Evolutionary conservation across 37 sponge, comb jelly and placozoan species (phyloP), one percentile per base, ranked within the genome.

Genomic region (Beroe ovata): DNA sequence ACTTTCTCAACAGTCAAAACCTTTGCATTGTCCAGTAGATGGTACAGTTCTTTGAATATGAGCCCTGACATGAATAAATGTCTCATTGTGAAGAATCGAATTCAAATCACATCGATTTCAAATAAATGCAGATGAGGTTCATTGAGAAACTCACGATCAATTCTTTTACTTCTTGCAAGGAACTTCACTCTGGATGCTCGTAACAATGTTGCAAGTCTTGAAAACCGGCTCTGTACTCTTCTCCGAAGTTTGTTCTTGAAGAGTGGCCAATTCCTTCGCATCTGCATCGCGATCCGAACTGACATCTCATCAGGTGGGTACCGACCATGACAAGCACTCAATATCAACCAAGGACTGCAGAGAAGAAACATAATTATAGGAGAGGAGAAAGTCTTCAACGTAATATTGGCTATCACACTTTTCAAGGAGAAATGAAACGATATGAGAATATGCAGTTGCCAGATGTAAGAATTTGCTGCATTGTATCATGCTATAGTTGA

Each of bases 251-350:
- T 66, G 32, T 66, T 66, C 8, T 34, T 14, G 1, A 1, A 30
- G 32, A 66, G 36, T 18, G 25, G 69, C 25, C 25, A 66, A 26
- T 18, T 66, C 20, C 84, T 42, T 11, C 84, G 26, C 84, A 77
- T 77, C 25, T 77, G 38, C 21, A 77, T 6, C 19, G 41, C 84
- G 23, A 77, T 42, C 41, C 84, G 41, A 25, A 77, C 84, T 2
- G 54, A 20, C 84, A 77, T 77, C 47, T 77, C 54, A 54, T 77
- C 84, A 14, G n/a, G 23, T 0, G 84, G 84, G 47, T 77, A 77
- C 16, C 84, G 41, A 8, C 84, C 84, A 42, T 77, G n/a, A 23
- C 84, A 77, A n/a, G 84, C 38, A 3, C 8, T 19, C 33, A 30
- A 21, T 8, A 77, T 35, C 54, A 77, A 42, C 42, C 42, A 42